phyloP scores from a whole-genome alignment of 2,797 vertebrate genomes.

The Dryobates pubescens region DNA sequence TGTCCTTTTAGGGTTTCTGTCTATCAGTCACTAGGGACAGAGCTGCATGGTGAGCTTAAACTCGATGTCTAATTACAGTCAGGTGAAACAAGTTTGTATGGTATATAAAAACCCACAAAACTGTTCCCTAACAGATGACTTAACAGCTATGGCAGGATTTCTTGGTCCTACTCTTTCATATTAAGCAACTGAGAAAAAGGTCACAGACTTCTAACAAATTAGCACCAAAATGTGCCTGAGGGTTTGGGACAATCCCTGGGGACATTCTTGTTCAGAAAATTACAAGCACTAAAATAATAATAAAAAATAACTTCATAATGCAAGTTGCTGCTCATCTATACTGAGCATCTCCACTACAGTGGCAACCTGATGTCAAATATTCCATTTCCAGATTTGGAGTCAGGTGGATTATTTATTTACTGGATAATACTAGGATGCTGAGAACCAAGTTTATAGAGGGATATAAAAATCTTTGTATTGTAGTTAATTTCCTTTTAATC shows the following conservation, averaged over 20 bases:
- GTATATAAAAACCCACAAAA: neutral
- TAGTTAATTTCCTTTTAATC: slow-evolving; percentile 32
- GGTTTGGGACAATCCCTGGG: neutral
- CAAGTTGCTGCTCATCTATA: neutral
- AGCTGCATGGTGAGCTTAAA: neutral
- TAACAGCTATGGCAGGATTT: neutral
- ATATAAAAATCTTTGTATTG: slow-evolving; percentile 41
- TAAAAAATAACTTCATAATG: neutral
- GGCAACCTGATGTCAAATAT: neutral
- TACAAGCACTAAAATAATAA: neutral
- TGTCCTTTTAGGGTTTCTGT: neutral
- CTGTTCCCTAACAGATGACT: neutral
- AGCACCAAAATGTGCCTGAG: neutral
- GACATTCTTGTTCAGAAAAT: slow-evolving; percentile 3
- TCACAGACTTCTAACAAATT: neutral
- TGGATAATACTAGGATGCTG: neutral
- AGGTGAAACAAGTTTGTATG: neutral
- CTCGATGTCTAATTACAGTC: neutral
- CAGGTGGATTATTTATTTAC: slow-evolving; percentile 2
- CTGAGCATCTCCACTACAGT: neutral
- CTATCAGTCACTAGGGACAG: neutral
- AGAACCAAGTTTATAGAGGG: slow-evolving; percentile 7
- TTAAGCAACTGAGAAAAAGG: neutral
- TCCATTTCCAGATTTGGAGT: neutral
- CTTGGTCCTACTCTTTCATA: neutral